phyloP scores from a whole-genome alignment of 2,113 vertebrate genomes.

The Cricetomys ansorgei region DNA sequence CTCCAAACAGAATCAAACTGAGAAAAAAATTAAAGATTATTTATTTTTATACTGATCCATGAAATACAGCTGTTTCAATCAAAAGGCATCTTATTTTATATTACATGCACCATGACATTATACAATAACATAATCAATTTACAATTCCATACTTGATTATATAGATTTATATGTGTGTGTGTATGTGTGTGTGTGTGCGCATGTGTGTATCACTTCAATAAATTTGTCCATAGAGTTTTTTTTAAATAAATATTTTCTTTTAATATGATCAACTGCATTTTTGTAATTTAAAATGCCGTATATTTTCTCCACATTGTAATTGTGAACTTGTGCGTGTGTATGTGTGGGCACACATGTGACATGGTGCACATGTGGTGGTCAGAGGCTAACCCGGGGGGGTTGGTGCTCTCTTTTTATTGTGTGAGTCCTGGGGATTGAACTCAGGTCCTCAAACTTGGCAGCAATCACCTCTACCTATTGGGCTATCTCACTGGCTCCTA shows the following conservation, averaged over 20 bases:
- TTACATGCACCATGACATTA: background rate
- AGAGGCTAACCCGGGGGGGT: background rate
- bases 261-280: background rate
- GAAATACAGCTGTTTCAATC: background rate
- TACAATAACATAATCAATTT: conserved; percentile 28
- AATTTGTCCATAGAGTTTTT: conserved; percentile 7
- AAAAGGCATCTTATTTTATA: conserved; percentile 33
- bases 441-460: background rate
- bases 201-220: no score
- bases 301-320: background rate
- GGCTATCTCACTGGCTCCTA: background rate
- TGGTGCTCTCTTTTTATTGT: background rate
- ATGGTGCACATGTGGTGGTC: fast-evolving
- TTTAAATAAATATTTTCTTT: background rate
- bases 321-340: background rate
- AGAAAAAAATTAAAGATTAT: background rate
- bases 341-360: background rate
- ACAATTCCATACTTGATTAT: background rate
- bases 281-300: background rate
- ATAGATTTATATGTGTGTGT: no score
- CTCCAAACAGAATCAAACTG: background rate
- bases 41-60: background rate
- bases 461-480: background rate
- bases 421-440: background rate
- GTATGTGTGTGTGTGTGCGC: no score